Percentiles rank a stretch among this genome's conserved stretches.
These are phyloP conservation scores for Hypocryptadius cinnamomeus DNA, from an alignment of 2,113 vertebrate species.

Conservation along the genomic window DNA sequence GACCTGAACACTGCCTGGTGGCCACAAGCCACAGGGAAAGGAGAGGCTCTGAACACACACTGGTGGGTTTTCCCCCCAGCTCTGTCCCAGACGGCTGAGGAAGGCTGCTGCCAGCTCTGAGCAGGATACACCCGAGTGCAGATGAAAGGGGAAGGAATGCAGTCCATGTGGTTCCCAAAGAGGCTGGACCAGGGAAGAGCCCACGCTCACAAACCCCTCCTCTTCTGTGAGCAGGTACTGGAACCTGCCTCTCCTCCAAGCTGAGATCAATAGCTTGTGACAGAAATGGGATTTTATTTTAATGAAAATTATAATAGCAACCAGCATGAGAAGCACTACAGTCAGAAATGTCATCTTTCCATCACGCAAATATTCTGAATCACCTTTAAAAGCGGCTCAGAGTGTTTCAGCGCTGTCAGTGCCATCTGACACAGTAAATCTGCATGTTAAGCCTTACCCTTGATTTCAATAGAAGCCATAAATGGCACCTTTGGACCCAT, in stretches of 20 bases:
- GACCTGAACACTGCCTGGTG: accelerated
- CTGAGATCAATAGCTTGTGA: background rate
- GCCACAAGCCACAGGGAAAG: background rate
- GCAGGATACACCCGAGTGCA: background rate
- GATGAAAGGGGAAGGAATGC: background rate
- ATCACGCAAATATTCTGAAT: background rate
- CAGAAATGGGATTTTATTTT: background rate
- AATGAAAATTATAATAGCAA: background rate
- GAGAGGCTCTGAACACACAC: accelerated
- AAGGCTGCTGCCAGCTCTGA: background rate
- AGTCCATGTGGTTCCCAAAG: accelerated
- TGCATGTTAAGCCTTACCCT: background rate
- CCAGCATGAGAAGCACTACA: background rate
- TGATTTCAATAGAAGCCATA: background rate
- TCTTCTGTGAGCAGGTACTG: background rate
- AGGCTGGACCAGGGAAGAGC: background rate
- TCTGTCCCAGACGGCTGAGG: accelerated
- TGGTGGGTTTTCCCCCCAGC: background rate
- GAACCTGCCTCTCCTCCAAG: background rate
- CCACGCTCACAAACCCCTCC: background rate
- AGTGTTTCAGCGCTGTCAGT: background rate
- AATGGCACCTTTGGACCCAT: background rate
- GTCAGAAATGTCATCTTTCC: background rate
- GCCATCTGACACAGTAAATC: background rate
- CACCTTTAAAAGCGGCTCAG: background rate